Percentiles rank a stretch among this genome's conserved stretches.
Evolutionary conservation across 2,113 vertebrate species (phyloP).

Genomic region (Lepus timidus): DNA sequence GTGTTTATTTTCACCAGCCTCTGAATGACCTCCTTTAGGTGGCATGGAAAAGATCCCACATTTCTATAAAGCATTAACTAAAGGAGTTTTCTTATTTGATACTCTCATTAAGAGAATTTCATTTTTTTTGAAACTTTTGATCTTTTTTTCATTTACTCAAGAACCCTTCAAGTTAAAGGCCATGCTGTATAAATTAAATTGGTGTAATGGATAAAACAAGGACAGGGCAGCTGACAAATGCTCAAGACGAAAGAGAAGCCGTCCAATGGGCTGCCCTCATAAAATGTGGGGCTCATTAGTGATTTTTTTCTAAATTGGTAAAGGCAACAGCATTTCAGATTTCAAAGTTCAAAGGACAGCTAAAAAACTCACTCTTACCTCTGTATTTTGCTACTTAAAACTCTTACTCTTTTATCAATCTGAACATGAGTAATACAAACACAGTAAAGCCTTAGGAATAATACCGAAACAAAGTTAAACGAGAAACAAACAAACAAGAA

Average conservation of each 20-base stretch:
- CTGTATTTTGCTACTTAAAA: slow-evolving; percentile 34
- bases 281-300: not conserved
- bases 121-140: slow-evolving; percentile 79
- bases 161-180: slow-evolving; percentile 67
- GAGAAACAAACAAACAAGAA: not conserved
- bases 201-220: slow-evolving; percentile 58
- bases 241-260: not conserved
- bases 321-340: slow-evolving; percentile 37
- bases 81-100: slow-evolving; percentile 69
- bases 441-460: slow-evolving; percentile 4
- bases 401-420: not conserved
- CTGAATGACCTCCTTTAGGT: slow-evolving; percentile 77
- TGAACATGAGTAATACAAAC: slow-evolving; percentile 47
- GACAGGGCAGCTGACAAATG: slow-evolving; percentile 33
- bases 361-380: not conserved
- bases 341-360: slow-evolving; percentile 52
- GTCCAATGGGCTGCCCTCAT: not conserved
- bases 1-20: slow-evolving; percentile 80
- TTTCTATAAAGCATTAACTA: slow-evolving; percentile 64
- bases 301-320: not conserved
- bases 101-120: slow-evolving; percentile 73
- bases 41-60: slow-evolving; percentile 74
- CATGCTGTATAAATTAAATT: slow-evolving; percentile 63
- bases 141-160: slow-evolving; percentile 75
- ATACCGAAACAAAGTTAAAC: not conserved